Evolutionary conservation across 2,113 vertebrate species (phyloP).

Genomic region (Clarias magur): DNA sequence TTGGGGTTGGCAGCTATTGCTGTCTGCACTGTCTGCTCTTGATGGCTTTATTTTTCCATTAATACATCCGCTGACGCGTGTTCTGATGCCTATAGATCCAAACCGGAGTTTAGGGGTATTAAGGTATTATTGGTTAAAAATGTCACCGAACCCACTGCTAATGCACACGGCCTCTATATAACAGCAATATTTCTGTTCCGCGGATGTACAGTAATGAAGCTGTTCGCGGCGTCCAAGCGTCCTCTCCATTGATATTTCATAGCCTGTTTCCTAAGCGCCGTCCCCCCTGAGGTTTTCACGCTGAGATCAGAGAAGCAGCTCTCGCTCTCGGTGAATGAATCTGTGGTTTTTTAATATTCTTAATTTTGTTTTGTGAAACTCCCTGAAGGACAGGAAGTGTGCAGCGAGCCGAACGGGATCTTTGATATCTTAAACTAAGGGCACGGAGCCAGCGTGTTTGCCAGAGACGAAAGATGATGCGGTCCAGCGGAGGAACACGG

Average conservation of each 20-base stretch:
- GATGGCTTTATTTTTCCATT: constrained; percentile 37
- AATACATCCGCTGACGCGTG: constrained; percentile 2
- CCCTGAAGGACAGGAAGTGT: constrained; percentile 67
- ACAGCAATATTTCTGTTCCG: no score
- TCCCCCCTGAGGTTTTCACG: constrained; percentile 62
- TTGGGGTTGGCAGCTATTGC: constrained; percentile 26
- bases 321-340: constrained; percentile 50
- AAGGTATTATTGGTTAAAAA: not conserved
- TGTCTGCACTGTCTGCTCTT: constrained; percentile 18
- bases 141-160: no score
- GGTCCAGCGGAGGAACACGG: constrained; percentile 73
- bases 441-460: constrained; percentile 69
- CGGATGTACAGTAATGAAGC: constrained; percentile 51
- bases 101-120: not conserved
- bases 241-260: constrained; percentile 64
- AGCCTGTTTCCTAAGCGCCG: constrained; percentile 54
- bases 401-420: constrained; percentile 70
- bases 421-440: constrained; percentile 80
- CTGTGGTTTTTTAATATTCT: constrained; percentile 67
- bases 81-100: not conserved
- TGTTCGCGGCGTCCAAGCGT: constrained; percentile 26
- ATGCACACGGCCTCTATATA: not conserved
- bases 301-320: constrained; percentile 56
- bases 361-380: constrained; percentile 72
- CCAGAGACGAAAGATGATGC: constrained; percentile 68